These are phyloP conservation scores for Acomys russatus DNA, from an alignment of 2,797 vertebrate genomes.

Conservation along the genomic window DNA sequence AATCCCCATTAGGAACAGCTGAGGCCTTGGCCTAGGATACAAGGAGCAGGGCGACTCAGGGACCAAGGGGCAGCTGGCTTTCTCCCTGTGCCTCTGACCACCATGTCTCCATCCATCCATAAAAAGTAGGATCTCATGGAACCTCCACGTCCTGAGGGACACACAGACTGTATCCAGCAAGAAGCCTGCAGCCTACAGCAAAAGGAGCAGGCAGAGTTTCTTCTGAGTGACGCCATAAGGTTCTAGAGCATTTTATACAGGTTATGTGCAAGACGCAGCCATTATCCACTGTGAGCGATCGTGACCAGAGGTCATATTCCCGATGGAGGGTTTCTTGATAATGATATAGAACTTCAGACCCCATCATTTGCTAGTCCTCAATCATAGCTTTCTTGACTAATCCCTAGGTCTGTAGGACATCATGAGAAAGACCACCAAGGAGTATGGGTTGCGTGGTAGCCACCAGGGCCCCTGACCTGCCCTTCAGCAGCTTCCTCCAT, in stretches of 20 bases:
- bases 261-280: background rate
- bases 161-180: background rate
- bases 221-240: background rate
- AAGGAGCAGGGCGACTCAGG: background rate
- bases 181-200: background rate
- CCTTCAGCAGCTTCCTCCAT: background rate
- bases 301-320: background rate
- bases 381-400: background rate
- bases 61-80: background rate
- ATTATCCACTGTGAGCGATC: background rate
- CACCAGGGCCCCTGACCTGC: background rate
- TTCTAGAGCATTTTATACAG: background rate
- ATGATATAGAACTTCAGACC: conserved; percentile 32
- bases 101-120: background rate
- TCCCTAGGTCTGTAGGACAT: conserved; percentile 28
- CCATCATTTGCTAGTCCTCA: background rate
- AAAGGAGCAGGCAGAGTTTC: background rate
- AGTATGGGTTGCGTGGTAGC: background rate
- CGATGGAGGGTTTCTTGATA: background rate
- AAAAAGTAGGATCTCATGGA: background rate
- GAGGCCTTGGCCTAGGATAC: background rate
- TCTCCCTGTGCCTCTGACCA: background rate
- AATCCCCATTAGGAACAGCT: background rate
- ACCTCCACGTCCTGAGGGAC: background rate
- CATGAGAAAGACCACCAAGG: conserved; percentile 18